Base-by-base conservation (phyloP, 2,888 invertebrate genomes). In the Mythimna lalbum region DNA sequence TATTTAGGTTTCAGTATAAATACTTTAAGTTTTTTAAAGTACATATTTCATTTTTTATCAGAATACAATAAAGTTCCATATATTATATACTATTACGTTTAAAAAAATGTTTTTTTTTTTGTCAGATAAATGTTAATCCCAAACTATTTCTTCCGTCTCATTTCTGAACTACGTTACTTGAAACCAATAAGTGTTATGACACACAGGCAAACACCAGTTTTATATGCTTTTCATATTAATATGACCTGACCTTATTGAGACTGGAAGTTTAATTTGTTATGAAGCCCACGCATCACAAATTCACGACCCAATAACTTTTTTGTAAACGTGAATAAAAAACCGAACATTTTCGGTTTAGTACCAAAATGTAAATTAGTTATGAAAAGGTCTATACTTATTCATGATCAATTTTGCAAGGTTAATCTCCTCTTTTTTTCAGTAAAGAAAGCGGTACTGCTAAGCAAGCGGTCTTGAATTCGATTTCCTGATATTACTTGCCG, bases 231-330 rank as follows among this genome's bases (percentile, higher is more conserved):
- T 27, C 21, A 69, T 55, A 78, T 70, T 70, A 21, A 60, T 52
- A 56, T 17, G n/a, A n/a, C 19, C 43, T 19, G 49, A 50, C 59
- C 31, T 60, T 49, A 69, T 76, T 60, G 19, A 36, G 10, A 50
- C 19, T 56, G 70, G 43, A 50, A 60, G 31, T 69, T 69, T 43
- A 69, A 77, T 73, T 77, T 56, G 39, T 43, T 70, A 49, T 55
- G 55, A 43, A 56, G 33, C 60, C 33, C 43, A 60, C 60, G 60
- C 78, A 77, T 77, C 49, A 70, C 17, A 70, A 43, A 77, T 73
- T 77, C 60, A 77, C 49, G 21, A 70, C 23, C 60, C 80, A 61
- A 73, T 76, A 57, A 56, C 72, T 33, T 78, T 56, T 77, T 55
- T 61, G 27, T 36, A 21, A 33, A 56, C 49, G 21, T 2, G 17